Conservation (phyloP, 1,140 invertebrate genomes). For the Lysiphlebus fabarum region DNA sequence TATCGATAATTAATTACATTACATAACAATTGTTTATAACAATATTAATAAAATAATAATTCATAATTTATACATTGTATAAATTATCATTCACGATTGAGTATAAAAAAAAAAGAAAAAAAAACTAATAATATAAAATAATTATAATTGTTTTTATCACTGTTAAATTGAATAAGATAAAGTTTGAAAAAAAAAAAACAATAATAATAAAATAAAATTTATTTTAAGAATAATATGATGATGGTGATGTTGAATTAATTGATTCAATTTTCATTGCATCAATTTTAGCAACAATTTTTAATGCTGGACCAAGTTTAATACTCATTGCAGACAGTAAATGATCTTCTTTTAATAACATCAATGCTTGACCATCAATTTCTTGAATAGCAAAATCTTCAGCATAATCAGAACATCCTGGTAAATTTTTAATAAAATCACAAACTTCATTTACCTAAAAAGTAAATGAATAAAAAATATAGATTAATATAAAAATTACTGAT, state of each 20-base stretch:
- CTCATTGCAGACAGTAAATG: conserved; percentile 92
- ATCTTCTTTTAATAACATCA: conserved; percentile 91
- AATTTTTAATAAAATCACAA: conserved; percentile 80
- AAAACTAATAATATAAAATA: no score
- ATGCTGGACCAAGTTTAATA: conserved; percentile 90
- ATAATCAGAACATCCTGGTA: conserved; percentile 86
- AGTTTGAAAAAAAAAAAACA: no score
- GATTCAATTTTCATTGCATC: conserved; percentile 66
- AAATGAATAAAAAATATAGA: background rate
- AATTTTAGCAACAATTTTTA: conserved; percentile 90
- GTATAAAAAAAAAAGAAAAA: no score
- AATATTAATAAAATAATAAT: no score
- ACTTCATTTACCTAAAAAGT: conserved; percentile 65
- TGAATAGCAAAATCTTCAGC: conserved; percentile 93
- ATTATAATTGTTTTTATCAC: no score
- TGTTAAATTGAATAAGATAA: no score
- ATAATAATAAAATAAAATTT: no score
- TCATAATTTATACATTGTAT: no score
- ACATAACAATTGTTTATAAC: no score
- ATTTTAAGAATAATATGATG: conserved; percentile 43
- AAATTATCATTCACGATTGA: no score
- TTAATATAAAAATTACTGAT: no score
- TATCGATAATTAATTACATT: no score
- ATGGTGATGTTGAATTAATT: conserved; percentile 36
- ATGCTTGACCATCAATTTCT: conserved; percentile 93